Conservation (phyloP, 1,140 invertebrate genomes). For the Octopus sinensis region DNA sequence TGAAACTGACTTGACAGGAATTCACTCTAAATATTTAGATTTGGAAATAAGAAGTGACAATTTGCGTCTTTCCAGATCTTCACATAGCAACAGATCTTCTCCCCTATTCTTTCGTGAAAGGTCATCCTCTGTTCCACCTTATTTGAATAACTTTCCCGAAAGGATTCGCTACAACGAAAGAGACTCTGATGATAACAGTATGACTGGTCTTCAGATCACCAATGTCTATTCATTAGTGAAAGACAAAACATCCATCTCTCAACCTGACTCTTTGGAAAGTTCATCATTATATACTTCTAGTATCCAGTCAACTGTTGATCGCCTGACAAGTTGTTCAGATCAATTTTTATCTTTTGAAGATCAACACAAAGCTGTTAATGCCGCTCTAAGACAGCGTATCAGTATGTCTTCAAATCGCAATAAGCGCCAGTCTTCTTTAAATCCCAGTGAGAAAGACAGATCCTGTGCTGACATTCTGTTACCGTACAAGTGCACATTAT, state of each 20-base stretch:
- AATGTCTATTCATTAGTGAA: conserved; percentile 21
- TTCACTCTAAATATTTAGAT: not conserved
- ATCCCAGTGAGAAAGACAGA: conserved; percentile 14
- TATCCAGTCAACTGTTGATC: conserved; percentile 22
- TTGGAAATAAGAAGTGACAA: not conserved
- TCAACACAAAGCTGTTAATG: conserved; percentile 29
- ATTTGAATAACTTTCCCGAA: not conserved
- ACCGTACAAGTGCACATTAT: conserved; percentile 53
- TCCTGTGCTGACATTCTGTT: conserved; percentile 33
- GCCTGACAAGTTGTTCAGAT: conserved; percentile 12
- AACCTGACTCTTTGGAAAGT: not conserved
- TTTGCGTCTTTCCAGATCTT: not conserved
- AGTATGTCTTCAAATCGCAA: not conserved
- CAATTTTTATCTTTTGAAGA: not conserved
- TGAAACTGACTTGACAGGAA: conserved; percentile 30
- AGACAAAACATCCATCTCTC: not conserved
- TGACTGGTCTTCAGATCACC: not conserved
- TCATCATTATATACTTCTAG: conserved; percentile 10
- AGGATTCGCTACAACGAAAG: not conserved
- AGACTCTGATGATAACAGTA: not conserved
- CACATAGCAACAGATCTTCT: not conserved
- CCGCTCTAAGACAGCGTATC: conserved; percentile 33
- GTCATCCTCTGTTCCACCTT: conserved; percentile 18
- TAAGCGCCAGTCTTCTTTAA: not conserved
- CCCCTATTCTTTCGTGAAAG: not conserved